Percentiles rank a stretch among this genome's conserved stretches.
These are phyloP conservation scores for Camptogramma bilineatum DNA, from an alignment of 2,888 invertebrate species.

Conservation along the genomic window DNA sequence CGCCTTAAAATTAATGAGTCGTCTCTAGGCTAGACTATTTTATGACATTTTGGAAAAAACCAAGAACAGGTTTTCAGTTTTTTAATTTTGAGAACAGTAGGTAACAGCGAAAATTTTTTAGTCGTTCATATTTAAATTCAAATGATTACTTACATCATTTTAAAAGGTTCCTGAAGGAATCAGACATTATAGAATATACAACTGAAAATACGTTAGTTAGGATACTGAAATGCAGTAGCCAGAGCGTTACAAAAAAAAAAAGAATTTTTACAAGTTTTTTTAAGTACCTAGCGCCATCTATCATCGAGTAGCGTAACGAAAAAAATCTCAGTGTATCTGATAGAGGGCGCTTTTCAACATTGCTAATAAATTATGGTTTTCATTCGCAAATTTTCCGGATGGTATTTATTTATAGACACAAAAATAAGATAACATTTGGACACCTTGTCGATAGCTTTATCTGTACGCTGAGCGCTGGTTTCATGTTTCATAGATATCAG, in stretches of 20 bases:
- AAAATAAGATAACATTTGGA: conserved; percentile 34
- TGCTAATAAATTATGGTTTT: not conserved
- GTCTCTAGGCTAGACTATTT: not conserved
- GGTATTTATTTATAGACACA: conserved; percentile 28
- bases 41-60: not conserved
- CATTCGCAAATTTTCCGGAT: conserved; percentile 27
- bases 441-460: conserved; percentile 40
- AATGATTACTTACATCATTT: too few species aligned
- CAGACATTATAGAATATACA: too few species aligned
- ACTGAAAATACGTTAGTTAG: too few species aligned
- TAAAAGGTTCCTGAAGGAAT: too few species aligned
- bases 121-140: too few species aligned
- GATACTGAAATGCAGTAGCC: too few species aligned
- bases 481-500: conserved; percentile 19
- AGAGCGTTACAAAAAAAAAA: too few species aligned
- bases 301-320: conserved; percentile 61
- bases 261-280: too few species aligned
- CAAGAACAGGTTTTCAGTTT: not conserved
- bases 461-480: conserved; percentile 16
- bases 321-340: not conserved
- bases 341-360: conserved; percentile 53
- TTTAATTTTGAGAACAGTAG: not conserved
- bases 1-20: conserved; percentile 1
- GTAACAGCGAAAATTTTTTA: not conserved
- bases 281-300: conserved; percentile 65